Base-by-base conservation (phyloP, 2,888 invertebrate genomes). In the Lydus trimaculatus region DNA sequence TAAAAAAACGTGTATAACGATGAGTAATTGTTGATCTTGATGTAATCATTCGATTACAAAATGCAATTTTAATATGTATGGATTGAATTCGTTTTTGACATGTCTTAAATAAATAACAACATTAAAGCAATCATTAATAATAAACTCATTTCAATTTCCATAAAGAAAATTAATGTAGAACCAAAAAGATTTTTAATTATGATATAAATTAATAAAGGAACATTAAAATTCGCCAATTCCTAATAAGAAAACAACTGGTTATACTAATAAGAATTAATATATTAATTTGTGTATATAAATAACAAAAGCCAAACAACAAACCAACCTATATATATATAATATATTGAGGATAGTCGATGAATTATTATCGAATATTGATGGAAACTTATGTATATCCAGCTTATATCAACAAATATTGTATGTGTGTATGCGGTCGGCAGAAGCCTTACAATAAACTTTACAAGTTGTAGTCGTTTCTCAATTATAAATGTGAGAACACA, bases 401-500 rank as follows among this genome's bases (percentile, higher is more conserved):
- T 43, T 70, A 76, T 71, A 72, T 72, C 63, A 72, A 71, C 72
- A 72, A 73, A 72, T 72, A 72, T 71, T 71, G 33, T 48, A 60
- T 20, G 1, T 31, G 6, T 58, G 31, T 65, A 75, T 73, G 76
- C 77, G 78, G 78, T 78, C 81, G 79, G 81, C 81, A 82, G 81
- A 80, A 81, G 81, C 82, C 79, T 78, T 79, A 80, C 80, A 82
- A 82, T 82, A 82, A 82, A 82, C 81, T 81, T 80, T 80, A 81
- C 81, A 82, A 80, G 70, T 81, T 81, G 81, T 81, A 81, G 80
- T 78, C 81, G 81, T 82, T 79, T 79, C 79, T 82, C 80, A 82
- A 82, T 82, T 82, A 82, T 82, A 77, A 81, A 82, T 80, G 82
- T 81, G 82, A 81, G 81, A 81, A 81, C 81, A 81, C 78, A 74